Evolutionary conservation across 2,888 invertebrate genomes (phyloP), one percentile per base, ranked within the genome.

Genomic region (Leptogaster cylindrica): DNA sequence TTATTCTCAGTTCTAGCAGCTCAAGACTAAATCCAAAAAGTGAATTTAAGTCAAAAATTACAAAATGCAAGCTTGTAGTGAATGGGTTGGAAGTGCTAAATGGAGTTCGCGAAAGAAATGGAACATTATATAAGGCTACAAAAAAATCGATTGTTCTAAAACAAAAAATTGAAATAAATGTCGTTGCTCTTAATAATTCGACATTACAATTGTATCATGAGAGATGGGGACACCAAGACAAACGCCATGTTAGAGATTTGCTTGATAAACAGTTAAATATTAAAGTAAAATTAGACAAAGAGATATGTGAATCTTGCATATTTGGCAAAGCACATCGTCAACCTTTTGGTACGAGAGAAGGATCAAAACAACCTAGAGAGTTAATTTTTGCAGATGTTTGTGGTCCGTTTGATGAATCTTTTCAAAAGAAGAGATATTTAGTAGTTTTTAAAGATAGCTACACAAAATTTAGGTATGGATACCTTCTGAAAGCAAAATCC

Each of bases 1-100:
- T 68, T 74, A 12, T 73, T 75, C 25, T 73, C 71, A 20, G 71
- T 73, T 63, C 65, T 73, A 63, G 71, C 71, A 64, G 73, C 71
- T 2, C 72, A 73, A 10, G 73, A 73, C 20, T 55, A 50, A 25
- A 66, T 66, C n/a, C 1, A 27, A 25, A 50, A n/a, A 50, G 50
- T 16, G n/a, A 16, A 27, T 50, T 50, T 16, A 48, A 33, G 3
- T 73, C 71, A 8, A 48, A 70, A 14, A 36, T 70, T 31, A 70
- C 67, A 5, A 66, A 68, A 27, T 73, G 71, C 66, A 69, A 68
- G 46, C 68, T 74, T 3, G 31, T 67, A 64, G 65, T 72, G 8
- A 31, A 65, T 52, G 23, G 48, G 2, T 52, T 70, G 27, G 67
- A 28, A 1, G 52, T 66, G 20, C 41, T 72, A 18, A 12, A 7